phyloP scores from a whole-genome alignment of 2,797 vertebrate genomes.

The Delichon dasypus region DNA sequence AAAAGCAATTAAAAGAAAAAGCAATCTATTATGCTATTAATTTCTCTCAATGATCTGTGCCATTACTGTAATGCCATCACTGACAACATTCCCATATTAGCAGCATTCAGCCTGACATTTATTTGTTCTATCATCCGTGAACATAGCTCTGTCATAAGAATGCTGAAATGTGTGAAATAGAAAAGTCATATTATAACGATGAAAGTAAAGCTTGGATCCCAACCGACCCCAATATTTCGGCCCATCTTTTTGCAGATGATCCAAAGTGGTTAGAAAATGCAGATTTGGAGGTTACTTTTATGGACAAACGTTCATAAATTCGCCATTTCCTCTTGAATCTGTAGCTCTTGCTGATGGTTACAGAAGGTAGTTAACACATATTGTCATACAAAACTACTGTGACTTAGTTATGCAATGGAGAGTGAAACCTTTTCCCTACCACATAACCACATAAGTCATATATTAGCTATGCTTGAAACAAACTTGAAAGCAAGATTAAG shows the following conservation, averaged over 20 bases:
- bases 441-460: rapidly evolving
- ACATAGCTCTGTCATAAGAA: neutral
- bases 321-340: neutral
- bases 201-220: neutral
- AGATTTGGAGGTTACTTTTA: neutral
- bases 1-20: conserved; percentile 43
- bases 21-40: neutral
- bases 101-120: neutral
- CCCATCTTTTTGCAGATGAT: neutral
- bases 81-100: neutral
- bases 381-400: neutral
- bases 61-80: neutral
- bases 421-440: neutral
- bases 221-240: neutral
- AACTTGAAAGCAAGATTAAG: neutral
- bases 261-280: neutral
- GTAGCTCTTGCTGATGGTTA: neutral
- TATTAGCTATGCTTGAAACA: neutral
- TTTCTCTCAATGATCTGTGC: conserved; percentile 1
- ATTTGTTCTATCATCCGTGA: neutral
- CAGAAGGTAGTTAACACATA: neutral
- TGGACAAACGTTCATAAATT: neutral
- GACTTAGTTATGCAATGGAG: neutral
- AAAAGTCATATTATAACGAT: neutral
- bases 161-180: neutral